phyloP scores from a whole-genome alignment of 2,113 vertebrate species.

The Tichodroma muraria region DNA sequence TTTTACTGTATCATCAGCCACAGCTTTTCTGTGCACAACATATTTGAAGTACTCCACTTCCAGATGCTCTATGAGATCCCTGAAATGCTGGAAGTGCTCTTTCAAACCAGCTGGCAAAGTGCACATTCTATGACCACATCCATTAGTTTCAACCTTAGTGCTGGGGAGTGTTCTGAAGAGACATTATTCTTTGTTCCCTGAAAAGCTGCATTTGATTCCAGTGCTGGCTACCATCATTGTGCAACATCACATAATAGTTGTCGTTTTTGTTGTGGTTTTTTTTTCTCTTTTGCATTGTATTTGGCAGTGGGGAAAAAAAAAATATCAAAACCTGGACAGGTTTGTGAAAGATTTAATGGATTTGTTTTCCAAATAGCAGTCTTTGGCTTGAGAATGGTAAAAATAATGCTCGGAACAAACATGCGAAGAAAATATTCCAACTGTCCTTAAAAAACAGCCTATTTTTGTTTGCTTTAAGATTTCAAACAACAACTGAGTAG shows the following conservation, averaged over 20 bases:
- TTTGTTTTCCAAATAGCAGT: neutral
- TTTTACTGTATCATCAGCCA: neutral
- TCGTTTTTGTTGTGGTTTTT: no score
- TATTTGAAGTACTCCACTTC: neutral
- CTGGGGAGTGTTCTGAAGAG: neutral
- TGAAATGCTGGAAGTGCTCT: neutral
- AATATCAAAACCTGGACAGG: neutral
- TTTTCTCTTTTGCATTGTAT: neutral
- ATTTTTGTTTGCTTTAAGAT: neutral
- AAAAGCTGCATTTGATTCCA: neutral
- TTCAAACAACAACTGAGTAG: neutral
- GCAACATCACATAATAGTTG: neutral
- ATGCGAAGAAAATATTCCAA: neutral
- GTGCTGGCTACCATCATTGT: neutral
- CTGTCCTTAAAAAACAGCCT: neutral
- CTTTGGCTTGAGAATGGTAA: neutral
- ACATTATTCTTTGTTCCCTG: neutral
- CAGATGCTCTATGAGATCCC: neutral
- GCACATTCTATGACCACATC: neutral
- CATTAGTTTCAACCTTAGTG: neutral
- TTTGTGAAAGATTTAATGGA: neutral
- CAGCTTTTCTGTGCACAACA: neutral
- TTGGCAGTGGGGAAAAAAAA: neutral
- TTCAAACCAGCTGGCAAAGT: neutral
- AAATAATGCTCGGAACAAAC: neutral